Base-by-base conservation (phyloP, 2,797 vertebrate genomes). In the Astyanax mexicanus region DNA sequence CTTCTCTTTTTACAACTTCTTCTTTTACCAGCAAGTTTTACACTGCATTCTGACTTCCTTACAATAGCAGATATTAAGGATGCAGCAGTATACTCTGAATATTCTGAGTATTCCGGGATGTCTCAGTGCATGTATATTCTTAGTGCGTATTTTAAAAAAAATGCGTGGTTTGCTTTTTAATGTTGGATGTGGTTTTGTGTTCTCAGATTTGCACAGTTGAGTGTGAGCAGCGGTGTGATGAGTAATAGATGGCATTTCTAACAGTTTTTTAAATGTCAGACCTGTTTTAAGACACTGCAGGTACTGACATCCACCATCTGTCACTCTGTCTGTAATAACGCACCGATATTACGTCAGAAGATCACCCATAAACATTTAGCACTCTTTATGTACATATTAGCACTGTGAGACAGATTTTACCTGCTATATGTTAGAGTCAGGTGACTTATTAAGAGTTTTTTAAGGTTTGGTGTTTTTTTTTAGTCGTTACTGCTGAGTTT, bases 1-100 rank as follows among this genome's bases (percentile, higher is more conserved):
- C 47, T 68, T 29, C 23, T n/a, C 21, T 25, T 37, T 72, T 72
- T 32, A 21, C 8, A 21, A 25, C 29, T 57, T 65, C 49, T 62
- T 15, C 17, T 49, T 77, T 71, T 17, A 17, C 55, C 27, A 0
- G 47, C 52, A n/a, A 25, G 11, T 66, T 4, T 64, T 8, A 44
- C 0, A n/a, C n/a, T n/a, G n/a, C n/a, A n/a, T n/a, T n/a, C n/a
- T n/a, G n/a, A n/a, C n/a, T n/a, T n/a, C n/a, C n/a, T n/a, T n/a
- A n/a, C n/a, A n/a, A n/a, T n/a, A n/a, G n/a, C n/a, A n/a, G n/a
- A n/a, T n/a, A n/a, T n/a, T n/a, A n/a, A n/a, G n/a, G n/a, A n/a
- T n/a, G n/a, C n/a, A n/a, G n/a, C n/a, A n/a, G n/a, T n/a, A n/a
- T n/a, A n/a, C n/a, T n/a, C n/a, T n/a, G n/a, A n/a, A n/a, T n/a